Conservation (phyloP, 2,888 invertebrate species). For the Apotomis capreana region DNA sequence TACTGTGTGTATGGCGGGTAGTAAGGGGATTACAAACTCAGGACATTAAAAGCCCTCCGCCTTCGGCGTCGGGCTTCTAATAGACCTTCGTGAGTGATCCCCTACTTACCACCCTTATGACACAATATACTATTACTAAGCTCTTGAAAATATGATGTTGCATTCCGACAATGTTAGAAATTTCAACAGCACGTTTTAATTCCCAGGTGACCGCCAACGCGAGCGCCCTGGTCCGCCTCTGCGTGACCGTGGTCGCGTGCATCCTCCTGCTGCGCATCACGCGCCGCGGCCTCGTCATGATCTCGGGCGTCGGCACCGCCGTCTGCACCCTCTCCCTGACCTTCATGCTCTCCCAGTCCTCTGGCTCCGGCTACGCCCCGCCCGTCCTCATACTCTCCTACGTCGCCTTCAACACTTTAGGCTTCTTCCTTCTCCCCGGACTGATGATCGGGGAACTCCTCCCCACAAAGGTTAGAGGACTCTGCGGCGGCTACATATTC, state of each 20-base stretch:
- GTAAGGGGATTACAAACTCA: too few relatives aligned
- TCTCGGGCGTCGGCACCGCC: slow-evolving; percentile 87
- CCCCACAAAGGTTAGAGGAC: slow-evolving; percentile 88
- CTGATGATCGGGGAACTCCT: slow-evolving; percentile 90
- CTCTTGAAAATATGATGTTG: too few relatives aligned
- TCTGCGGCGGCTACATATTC: slow-evolving; percentile 89
- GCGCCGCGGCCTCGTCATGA: slow-evolving; percentile 85
- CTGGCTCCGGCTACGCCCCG: slow-evolving; percentile 57
- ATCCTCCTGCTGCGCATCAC: slow-evolving; percentile 85
- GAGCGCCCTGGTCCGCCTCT: slow-evolving; percentile 86
- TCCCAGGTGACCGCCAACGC: slow-evolving; percentile 85
- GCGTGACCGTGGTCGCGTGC: slow-evolving; percentile 86
- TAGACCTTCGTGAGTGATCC: too few relatives aligned
- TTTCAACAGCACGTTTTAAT: slow-evolving; percentile 1
- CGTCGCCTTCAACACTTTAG: slow-evolving; percentile 88
- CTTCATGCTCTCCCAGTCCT: slow-evolving; percentile 59
- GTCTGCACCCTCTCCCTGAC: slow-evolving; percentile 85
- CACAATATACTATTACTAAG: too few relatives aligned
- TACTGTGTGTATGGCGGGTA: too few relatives aligned
- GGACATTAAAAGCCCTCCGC: too few relatives aligned
- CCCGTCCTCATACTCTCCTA: slow-evolving; percentile 84
- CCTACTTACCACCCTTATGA: too few relatives aligned
- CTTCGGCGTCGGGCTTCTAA: too few relatives aligned
- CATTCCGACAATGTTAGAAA: too few relatives aligned
- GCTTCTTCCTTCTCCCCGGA: slow-evolving; percentile 89